phyloP scores from a whole-genome alignment of 1,140 invertebrate species.

The Apocrypta bakeri region DNA sequence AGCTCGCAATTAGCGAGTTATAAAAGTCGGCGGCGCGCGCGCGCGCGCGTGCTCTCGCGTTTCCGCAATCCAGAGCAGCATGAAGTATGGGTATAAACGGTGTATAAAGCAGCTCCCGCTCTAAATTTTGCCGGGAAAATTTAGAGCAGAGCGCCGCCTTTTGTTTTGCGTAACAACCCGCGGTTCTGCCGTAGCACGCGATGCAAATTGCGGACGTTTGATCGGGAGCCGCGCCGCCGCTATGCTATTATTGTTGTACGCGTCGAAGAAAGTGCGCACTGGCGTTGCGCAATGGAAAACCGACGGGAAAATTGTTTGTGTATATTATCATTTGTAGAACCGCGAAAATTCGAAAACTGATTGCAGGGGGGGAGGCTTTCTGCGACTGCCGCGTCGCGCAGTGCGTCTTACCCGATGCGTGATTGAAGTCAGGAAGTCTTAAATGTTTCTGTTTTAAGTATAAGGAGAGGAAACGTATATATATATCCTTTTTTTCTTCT shows the following conservation, averaged over 20 bases:
- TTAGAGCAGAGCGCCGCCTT: conserved; percentile 24
- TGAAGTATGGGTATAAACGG: not conserved
- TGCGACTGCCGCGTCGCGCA: too few relatives aligned
- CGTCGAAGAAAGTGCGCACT: not conserved
- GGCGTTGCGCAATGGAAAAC: not conserved
- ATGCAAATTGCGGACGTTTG: not conserved
- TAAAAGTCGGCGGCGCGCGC: not conserved
- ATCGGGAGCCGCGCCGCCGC: not conserved
- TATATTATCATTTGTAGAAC: not conserved
- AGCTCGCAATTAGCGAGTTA: not conserved
- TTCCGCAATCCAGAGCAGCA: not conserved
- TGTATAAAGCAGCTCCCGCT: not conserved
- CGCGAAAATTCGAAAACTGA: too few relatives aligned
- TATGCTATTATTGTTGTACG: not conserved
- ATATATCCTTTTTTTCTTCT: not conserved
- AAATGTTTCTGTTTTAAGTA: too few relatives aligned
- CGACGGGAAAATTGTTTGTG: not conserved
- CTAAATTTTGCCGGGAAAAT: conserved; percentile 28
- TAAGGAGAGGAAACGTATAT: too few relatives aligned
- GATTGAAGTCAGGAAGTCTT: too few relatives aligned
- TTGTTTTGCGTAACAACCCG: not conserved
- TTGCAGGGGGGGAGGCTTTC: too few relatives aligned
- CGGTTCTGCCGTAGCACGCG: not conserved
- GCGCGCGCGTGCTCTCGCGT: not conserved
- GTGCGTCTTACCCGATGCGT: too few relatives aligned